Conservation (phyloP, 2,888 invertebrate species). For the Rhagonycha lutea region DNA sequence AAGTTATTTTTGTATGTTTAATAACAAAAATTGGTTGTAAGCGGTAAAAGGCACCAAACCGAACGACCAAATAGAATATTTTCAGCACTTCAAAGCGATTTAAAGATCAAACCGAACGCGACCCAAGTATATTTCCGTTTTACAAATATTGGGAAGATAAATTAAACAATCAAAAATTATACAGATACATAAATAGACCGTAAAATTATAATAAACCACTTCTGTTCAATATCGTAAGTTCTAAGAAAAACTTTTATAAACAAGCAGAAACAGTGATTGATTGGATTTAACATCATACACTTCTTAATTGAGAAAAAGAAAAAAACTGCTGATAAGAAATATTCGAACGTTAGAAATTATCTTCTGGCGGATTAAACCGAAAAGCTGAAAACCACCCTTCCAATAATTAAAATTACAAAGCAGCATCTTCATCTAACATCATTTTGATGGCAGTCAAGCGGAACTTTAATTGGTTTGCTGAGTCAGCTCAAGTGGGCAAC, state of each 20-base stretch:
- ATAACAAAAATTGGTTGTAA: not conserved
- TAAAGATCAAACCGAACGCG: not conserved
- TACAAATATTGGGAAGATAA: not conserved
- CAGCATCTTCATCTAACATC: not conserved
- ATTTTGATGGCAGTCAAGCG: not conserved
- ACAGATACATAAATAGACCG: not conserved
- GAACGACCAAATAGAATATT: not conserved
- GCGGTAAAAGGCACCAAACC: not conserved
- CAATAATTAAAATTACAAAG: not conserved
- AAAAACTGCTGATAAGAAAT: not conserved
- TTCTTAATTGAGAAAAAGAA: not conserved
- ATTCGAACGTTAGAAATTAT: not conserved
- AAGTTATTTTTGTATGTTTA: too few species aligned
- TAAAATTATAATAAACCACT: not conserved
- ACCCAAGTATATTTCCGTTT: not conserved
- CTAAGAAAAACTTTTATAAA: not conserved
- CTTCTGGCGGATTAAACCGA: not conserved
- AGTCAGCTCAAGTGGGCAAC: not conserved
- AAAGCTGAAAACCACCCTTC: not conserved
- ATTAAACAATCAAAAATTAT: not conserved
- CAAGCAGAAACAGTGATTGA: not conserved
- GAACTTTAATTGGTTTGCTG: not conserved
- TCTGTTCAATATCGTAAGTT: not conserved
- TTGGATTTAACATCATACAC: too few species aligned
- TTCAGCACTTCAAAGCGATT: not conserved